Evolutionary conservation across 2,113 vertebrate genomes (phyloP), one percentile per base, ranked within the genome.

Genomic region (Nesospiza acunhae): DNA sequence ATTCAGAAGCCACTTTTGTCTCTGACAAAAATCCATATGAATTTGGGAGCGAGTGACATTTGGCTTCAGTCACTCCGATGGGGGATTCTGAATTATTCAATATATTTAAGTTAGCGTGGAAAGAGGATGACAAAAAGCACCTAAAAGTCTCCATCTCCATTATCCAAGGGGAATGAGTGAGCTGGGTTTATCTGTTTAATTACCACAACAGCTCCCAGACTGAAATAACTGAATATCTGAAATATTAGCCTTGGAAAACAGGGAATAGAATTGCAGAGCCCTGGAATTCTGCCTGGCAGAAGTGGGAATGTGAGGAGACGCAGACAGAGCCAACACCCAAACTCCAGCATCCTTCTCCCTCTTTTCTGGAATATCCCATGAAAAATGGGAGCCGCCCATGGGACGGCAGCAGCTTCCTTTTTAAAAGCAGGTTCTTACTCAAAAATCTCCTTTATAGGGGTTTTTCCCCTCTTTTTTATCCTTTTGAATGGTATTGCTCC

Each of bases 301-400:
- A 8, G 47, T 5, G 58, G 91, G 47, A 9, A 20, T 1, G 2
- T 0, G 4, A 23, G 44, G 24, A 3, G 2, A 46, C 5, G 2
- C 26, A 33, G 7, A 8, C 46, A 13, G 9, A 76, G 69, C 31
- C 81, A 35, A n/a, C 76, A 72, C 64, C 74, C 87, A n/a, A 6
- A 35, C 3, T 21, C 72, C 33, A 22, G 21, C 74, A 24, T 1
- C 5, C 1, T 55, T 23, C 26, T 28, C 60, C 35, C 26, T 20
- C 15, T 13, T 63, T 42, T 18, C 63, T 23, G 12, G 20, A 52
- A 22, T 0, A 23, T 1, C 15, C 46, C 30, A 6, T 2, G 6
- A 7, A 5, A 24, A 44, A 24, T 0, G 4, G 2, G 24, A 62
- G 50, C 49, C 68, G 35, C 23, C 20, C 3, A 2, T 0, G 22